phyloP scores from a whole-genome alignment of 2,113 vertebrate species.

The Heterotis niloticus region DNA sequence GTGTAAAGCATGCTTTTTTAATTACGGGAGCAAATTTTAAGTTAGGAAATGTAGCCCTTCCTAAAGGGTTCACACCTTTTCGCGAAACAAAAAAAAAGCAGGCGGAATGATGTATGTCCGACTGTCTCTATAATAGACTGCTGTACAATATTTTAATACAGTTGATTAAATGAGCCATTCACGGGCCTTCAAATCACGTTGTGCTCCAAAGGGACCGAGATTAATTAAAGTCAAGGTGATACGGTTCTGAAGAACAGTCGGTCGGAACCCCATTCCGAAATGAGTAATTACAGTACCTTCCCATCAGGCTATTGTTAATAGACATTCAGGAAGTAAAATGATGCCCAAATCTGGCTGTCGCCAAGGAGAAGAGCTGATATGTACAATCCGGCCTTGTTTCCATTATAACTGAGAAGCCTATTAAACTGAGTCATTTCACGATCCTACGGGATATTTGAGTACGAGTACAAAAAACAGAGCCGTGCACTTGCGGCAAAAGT shows the following conservation, averaged over 20 bases:
- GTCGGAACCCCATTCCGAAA: constrained; percentile 16
- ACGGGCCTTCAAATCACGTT: background rate
- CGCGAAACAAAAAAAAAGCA: background rate
- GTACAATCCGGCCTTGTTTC: constrained; percentile 3
- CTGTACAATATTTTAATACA: constrained; percentile 14
- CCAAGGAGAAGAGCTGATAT: background rate
- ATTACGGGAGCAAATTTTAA: constrained; percentile 1
- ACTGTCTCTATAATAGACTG: constrained; percentile 13
- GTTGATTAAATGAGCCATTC: constrained; percentile 12
- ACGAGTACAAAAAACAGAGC: background rate
- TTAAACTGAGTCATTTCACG: background rate
- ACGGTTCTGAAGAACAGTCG: constrained; percentile 13
- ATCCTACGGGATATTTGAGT: background rate
- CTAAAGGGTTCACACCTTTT: background rate
- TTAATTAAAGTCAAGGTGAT: constrained; percentile 26
- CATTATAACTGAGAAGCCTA: constrained; percentile 1
- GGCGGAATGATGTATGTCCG: background rate
- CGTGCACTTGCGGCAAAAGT: background rate
- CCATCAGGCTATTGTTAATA: constrained; percentile 22
- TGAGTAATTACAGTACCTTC: constrained; percentile 12
- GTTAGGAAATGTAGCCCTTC: background rate
- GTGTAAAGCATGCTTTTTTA: too few relatives aligned
- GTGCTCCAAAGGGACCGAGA: constrained; percentile 1
- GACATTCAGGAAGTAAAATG: constrained; percentile 7
- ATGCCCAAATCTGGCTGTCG: constrained; percentile 1